Base-by-base conservation (phyloP, 2,113 vertebrate species). In the Pao palembangensis region DNA sequence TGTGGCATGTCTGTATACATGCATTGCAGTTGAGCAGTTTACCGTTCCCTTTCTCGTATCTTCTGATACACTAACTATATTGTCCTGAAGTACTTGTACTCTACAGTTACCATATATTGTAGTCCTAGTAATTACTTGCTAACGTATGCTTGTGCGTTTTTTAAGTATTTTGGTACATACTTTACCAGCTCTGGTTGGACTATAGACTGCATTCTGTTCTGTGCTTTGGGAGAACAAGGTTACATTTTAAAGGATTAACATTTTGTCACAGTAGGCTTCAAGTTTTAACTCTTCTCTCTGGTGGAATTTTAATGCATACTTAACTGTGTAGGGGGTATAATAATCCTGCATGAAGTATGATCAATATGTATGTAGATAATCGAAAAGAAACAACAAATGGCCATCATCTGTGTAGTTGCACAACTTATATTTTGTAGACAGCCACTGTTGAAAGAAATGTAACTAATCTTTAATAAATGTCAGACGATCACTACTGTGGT, bases 351-450 rank as follows among this genome's bases (percentile, higher is more conserved):
- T 91, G 88, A 73, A 75, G 79, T 86, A 75, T 66, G 69, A 75
- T 80, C 76, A 71, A 75, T 81, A 73, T 85, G 69, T 82, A 75
- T 80, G 79, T 83, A 87, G 78, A 69, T 86, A 77, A 78, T 66
- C 76, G 62, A 79, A 79, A 75, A 72, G 54, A 73, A 85, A 72
- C 62, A 69, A 65, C 51, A 67, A 84, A 85, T 75, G 66, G 64
- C 64, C 64, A 81, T 76, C 67, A 79, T 77, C 76, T 60, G 78
- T 69, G 75, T 88, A 82, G 78, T 85, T 85, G 82, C 85, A 85
- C 82, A 81, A 76, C 66, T 65, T 90, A 79, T 86, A 87, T 85
- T 85, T 88, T 85, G 84, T 84, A 85, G 76, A 78, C 86, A 84
- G 73, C 61, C 8, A 75, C 60, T 87, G 84, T 84, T 76, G 67